Conservation (phyloP, 2,113 vertebrate species). For the Chamaetylas fuelleborni region DNA sequence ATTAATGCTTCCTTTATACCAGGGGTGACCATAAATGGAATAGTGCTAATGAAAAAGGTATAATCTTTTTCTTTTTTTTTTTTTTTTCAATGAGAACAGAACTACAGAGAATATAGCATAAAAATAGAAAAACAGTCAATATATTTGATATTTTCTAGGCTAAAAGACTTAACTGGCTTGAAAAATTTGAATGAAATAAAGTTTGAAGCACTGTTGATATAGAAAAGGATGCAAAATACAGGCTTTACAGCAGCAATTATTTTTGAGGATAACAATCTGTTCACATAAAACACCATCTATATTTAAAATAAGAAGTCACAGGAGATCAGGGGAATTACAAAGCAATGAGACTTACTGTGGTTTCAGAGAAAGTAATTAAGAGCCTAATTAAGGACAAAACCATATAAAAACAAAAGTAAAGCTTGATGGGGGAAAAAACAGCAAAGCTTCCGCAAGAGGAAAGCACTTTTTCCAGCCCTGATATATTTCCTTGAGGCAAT, state of each 20-base stretch:
- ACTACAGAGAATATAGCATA: background rate
- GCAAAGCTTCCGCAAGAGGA: background rate
- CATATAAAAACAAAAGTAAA: conserved; percentile 50
- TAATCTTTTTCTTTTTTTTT: background rate
- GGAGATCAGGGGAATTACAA: conserved; percentile 59
- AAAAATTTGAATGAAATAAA: conserved; percentile 46
- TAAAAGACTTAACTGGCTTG: background rate
- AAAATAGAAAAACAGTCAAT: background rate
- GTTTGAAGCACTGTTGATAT: conserved; percentile 12
- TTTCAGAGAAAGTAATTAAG: conserved; percentile 64
- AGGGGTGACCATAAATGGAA: background rate
- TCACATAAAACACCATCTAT: conserved; percentile 55
- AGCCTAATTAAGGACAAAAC: conserved; percentile 64
- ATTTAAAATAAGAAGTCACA: conserved; percentile 61
- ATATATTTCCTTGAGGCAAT: background rate
- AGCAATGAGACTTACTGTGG: conserved; percentile 50
- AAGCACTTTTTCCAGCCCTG: background rate
- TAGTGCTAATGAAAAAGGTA: background rate
- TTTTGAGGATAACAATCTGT: conserved; percentile 65
- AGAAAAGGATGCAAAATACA: conserved; percentile 14
- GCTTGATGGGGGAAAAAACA: background rate
- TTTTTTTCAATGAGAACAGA: background rate
- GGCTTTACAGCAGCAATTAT: conserved; percentile 51
- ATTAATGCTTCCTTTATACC: background rate
- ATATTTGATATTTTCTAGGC: background rate